Evolutionary conservation across 2,113 vertebrate species (phyloP).

Genomic region (Leptodactylus fuscus): DNA sequence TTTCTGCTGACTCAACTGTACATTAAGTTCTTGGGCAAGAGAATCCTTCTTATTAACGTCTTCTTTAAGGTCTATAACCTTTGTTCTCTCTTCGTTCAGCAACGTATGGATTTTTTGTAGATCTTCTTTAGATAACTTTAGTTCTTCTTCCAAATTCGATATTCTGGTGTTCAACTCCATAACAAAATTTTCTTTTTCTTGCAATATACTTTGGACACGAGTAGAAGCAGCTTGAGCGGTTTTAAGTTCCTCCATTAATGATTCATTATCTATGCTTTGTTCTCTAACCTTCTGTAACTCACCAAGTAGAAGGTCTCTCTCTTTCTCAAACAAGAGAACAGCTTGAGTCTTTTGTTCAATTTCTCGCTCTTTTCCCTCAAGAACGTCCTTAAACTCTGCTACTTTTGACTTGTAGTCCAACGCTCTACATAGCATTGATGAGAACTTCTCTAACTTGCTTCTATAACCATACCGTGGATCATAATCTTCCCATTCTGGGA

Average conservation of each 20-base stretch:
- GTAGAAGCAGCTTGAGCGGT: slow-evolving; percentile 60
- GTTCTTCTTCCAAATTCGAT: slow-evolving; percentile 68
- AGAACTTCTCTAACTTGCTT: slow-evolving; percentile 74
- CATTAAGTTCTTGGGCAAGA: slow-evolving; percentile 69
- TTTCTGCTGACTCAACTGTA: no score
- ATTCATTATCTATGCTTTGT: slow-evolving; percentile 62
- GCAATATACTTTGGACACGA: slow-evolving; percentile 64
- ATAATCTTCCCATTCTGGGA: slow-evolving; percentile 63
- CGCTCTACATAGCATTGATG: slow-evolving; percentile 68
- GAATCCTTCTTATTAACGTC: slow-evolving; percentile 74
- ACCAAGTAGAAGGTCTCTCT: slow-evolving; percentile 62
- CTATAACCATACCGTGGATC: slow-evolving; percentile 67
- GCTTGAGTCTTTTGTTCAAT: slow-evolving; percentile 64
- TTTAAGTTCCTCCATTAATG: slow-evolving; percentile 67
- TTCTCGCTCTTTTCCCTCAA: slow-evolving; percentile 74
- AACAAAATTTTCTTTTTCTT: slow-evolving; percentile 66
- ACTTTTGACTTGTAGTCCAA: slow-evolving; percentile 75
- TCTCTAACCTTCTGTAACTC: slow-evolving; percentile 65
- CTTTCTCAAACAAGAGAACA: slow-evolving; percentile 58
- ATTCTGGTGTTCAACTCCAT: slow-evolving; percentile 65
- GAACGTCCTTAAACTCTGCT: slow-evolving; percentile 64
- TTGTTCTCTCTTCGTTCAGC: slow-evolving; percentile 64
- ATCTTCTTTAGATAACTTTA: slow-evolving; percentile 66
- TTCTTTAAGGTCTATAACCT: slow-evolving; percentile 62
- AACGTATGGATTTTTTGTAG: slow-evolving; percentile 64